These are phyloP conservation scores for Acrobasis repandana DNA, from an alignment of 2,888 invertebrate species.

Conservation along the genomic window DNA sequence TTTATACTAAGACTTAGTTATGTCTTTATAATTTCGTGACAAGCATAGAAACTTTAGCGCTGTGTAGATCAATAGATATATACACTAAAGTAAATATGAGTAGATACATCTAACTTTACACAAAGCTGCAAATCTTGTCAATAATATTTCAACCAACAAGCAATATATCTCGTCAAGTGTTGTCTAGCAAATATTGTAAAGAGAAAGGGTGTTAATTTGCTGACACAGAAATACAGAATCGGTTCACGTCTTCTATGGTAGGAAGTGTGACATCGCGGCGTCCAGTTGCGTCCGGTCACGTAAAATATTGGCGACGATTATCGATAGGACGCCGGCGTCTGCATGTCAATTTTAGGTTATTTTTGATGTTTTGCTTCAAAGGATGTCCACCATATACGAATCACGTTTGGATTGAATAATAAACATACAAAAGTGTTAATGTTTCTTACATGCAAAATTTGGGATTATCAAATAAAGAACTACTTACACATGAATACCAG, in stretches of 20 bases:
- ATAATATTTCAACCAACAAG: background rate
- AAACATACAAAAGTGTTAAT: too few species aligned
- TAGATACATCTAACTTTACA: too few species aligned
- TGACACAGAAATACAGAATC: conserved; percentile 26
- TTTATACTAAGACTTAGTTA: too few species aligned
- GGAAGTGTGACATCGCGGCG: conserved; percentile 33
- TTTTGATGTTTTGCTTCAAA: background rate
- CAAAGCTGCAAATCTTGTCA: background rate
- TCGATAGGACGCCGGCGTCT: conserved; percentile 35
- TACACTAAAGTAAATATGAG: too few species aligned
- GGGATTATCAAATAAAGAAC: too few species aligned
- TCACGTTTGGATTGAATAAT: too few species aligned
- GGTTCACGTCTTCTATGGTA: conserved; percentile 21
- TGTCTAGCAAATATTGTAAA: conserved; percentile 13
- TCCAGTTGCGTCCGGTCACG: conserved; percentile 54
- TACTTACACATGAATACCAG: too few species aligned
- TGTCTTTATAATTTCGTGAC: too few species aligned
- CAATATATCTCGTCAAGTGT: background rate
- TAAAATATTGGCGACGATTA: conserved; percentile 56
- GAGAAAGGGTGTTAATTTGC: conserved; percentile 26
- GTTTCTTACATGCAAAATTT: too few species aligned
- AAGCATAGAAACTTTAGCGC: too few species aligned
- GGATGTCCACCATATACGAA: background rate
- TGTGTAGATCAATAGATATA: too few species aligned
- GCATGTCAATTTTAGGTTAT: background rate